Base-by-base conservation (phyloP, 2,888 invertebrate species). In the Bombyx huttoni region DNA sequence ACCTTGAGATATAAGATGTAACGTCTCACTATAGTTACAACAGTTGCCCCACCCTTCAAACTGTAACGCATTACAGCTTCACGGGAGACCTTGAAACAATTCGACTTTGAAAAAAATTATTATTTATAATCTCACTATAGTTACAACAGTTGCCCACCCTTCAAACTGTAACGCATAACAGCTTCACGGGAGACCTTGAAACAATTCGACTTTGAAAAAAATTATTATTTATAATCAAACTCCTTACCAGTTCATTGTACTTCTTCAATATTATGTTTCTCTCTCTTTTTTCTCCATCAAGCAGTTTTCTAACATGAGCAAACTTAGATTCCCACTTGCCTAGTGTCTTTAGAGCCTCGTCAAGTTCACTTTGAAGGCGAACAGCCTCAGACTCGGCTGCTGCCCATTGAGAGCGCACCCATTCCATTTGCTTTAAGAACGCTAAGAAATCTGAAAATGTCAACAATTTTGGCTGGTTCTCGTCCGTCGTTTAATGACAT, bases 271-370 rank as follows among this genome's bases (percentile, higher is more conserved):
- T 92, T 62, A 90, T 89, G 53, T 91, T 90, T 14, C 94, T 87
- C 51, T 91, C 91, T 56, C 92, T 91, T 63, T 93, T 94, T 68
- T 97, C 96, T 56, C 92, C 91, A 64, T 96, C 96, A 0, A 96
- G 83, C 47, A 96, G 87, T 61, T 93, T 93, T 52, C 96, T 89
- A 0, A 95, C 95, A 75, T 94, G 94, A 61, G 92, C 92, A 56
- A 97, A 90, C 73, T 96, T 95, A 5, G 92, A 92, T 65, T 96
- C 95, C 64, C 95, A 89, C 63, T 93, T 93, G 7, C 92, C 90
- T 54, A 94, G 91, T 49, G 94, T 94, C 14, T 91, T 89, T 46
- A 94, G 91, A 5, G 93, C 91, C 51, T 91, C 91, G 56, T 94
- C 93, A 34, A 96, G 76, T 63, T 93, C 91, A 0, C 90, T 84